These are phyloP conservation scores for Iphiclides podalirius DNA, from an alignment of 2,888 invertebrate genomes.

Conservation along the genomic window DNA sequence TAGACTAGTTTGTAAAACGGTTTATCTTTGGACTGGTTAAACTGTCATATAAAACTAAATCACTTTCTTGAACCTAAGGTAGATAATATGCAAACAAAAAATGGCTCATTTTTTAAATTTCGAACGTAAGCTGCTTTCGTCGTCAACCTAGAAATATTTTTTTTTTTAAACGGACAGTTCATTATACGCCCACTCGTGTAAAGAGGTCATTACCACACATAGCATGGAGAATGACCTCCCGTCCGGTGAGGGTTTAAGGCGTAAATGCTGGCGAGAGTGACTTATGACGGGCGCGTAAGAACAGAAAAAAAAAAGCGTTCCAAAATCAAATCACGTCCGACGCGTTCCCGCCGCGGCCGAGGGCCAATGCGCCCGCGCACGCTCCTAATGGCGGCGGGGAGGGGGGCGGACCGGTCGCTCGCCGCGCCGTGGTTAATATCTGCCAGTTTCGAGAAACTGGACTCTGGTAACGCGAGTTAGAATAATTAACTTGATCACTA, in stretches of 20 bases:
- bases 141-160: too few relatives aligned
- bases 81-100: too few relatives aligned
- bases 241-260: conserved; percentile 7
- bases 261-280: conserved; percentile 17
- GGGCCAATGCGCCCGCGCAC: conserved; percentile 75
- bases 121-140: too few relatives aligned
- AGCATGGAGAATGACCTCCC: too few relatives aligned
- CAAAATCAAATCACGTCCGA: conserved; percentile 49
- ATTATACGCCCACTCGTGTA: too few relatives aligned
- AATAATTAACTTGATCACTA: neutral
- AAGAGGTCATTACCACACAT: too few relatives aligned
- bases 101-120: too few relatives aligned
- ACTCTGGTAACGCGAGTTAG: neutral
- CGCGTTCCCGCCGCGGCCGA: conserved; percentile 49
- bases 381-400: conserved; percentile 67
- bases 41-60: too few relatives aligned
- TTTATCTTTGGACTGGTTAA: too few relatives aligned
- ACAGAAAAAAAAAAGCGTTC: conserved; percentile 29
- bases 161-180: too few relatives aligned
- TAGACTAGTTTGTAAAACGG: too few relatives aligned
- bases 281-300: conserved; percentile 13
- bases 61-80: too few relatives aligned
- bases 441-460: neutral
- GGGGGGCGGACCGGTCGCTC: conserved; percentile 56
- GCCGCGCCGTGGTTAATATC: conserved; percentile 43